Evolutionary conservation across 2,113 vertebrate genomes (phyloP), one percentile per base, ranked within the genome.

Genomic region (Tachysurus vachellii): DNA sequence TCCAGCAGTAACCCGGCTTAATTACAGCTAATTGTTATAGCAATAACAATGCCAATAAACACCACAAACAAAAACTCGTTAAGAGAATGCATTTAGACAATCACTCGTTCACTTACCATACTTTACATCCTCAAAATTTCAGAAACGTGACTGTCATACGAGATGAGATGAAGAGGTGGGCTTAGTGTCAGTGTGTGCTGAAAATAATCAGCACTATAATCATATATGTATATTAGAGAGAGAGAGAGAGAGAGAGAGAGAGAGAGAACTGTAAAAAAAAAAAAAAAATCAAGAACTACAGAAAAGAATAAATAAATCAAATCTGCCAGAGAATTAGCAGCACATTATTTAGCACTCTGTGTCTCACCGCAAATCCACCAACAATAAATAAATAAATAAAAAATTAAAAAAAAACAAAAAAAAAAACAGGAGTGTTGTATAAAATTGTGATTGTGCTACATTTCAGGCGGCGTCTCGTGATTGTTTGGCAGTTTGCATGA

Each of bases 1-100:
- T 88, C 76, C 77, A 79, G 36, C 68, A 47, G 62, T 88, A 83
- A 68, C 82, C 85, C 82, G 42, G 19, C 61, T 87, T 87, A 86
- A 87, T 82, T 85, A 90, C 70, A 3, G 54, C 61, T 88, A 86
- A 88, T 86, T 88, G 54, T 42, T 57, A 86, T 82, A 71, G 19
- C 57, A 84, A 59, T 53, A 82, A 56, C 36, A 80, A 59, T 31
- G 79, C 80, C 77, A 85, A 82, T 88, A 70, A 86, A 61, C 77
- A 26, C 26, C 31, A 64, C 57, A 77, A 76, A 84, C 64, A 87
- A 87, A 50, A 42, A 73, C 66, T 88, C 44, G 66, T 81, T 81
- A 88, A 57, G 54, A 42, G 56, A 66, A 56, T 17, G 79, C 79
- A 79, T 79, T 82, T 23, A 85, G 50, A 28, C 56, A 82, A 73